These are phyloP conservation scores for Stegana nigrithorax DNA, from an alignment of 2,888 invertebrate genomes.

Conservation along the genomic window DNA sequence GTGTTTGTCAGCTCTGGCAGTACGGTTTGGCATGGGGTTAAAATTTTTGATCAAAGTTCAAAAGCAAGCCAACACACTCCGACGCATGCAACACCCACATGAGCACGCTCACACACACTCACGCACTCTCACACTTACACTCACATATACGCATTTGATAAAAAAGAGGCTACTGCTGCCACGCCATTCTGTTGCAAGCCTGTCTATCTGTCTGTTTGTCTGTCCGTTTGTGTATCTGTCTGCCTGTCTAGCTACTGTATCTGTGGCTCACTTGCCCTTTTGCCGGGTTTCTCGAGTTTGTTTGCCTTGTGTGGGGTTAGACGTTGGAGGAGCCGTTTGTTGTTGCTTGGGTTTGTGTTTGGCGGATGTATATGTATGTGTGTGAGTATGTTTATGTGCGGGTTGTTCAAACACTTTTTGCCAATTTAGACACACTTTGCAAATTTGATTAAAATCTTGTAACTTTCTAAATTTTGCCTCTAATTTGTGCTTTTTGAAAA, in stretches of 20 bases:
- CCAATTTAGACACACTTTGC: constrained; percentile 58
- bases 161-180: too few relatives aligned
- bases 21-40: too few relatives aligned
- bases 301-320: too few relatives aligned
- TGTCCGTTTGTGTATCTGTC: not conserved
- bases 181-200: not conserved
- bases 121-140: constrained; percentile 36
- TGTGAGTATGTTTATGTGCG: not conserved
- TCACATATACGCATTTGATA: constrained; percentile 46
- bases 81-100: not conserved
- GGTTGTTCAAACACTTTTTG: constrained; percentile 32
- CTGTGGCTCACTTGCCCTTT: too few relatives aligned
- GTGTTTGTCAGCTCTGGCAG: constrained; percentile 51
- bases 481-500: constrained; percentile 37
- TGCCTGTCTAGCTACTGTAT: too few relatives aligned
- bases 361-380: not conserved
- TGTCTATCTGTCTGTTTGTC: not conserved
- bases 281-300: too few relatives aligned
- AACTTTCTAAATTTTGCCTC: constrained; percentile 33
- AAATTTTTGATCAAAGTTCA: constrained; percentile 55
- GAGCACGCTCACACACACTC: not conserved
- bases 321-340: too few relatives aligned
- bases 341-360: not conserved
- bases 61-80: constrained; percentile 39
- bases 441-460: constrained; percentile 57